Evolutionary conservation across 2,888 invertebrate species (phyloP), one percentile per base, ranked within the genome.

Genomic region (Syrphus vitripennis): DNA sequence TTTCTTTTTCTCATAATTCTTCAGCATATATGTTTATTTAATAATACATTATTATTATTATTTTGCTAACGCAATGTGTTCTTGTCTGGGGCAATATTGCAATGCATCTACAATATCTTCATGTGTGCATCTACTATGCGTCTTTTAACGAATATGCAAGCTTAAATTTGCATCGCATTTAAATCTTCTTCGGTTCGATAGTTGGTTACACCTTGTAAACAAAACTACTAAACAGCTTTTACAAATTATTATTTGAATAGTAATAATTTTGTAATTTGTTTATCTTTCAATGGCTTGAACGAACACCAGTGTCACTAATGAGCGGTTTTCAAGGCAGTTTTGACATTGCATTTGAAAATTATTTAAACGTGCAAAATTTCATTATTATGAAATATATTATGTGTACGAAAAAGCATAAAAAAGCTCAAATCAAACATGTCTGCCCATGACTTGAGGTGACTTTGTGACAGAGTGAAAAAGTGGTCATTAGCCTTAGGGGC

Each of bases 201-300:
- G 31, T 6, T 48, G 10, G 48, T 34, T 70, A 19, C 61, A 55
- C 53, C 69, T 55, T 65, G 72, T 48, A 48, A 26, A 72, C 57
- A 57, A 65, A 71, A 67, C 70, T 16, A 70, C 45, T 29, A 55
- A 19, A 42, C 19, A 34, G 19, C 16, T 10, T 81, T 76, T 81
- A 55, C 29, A 48, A 69, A 65, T 48, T n/a, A n/a, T n/a, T n/a
- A n/a, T n/a, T 82, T 50, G 40, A 26, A 50, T 45, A 50, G 26
- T 63, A 76, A 63, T 76, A n/a, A n/a, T 71, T 70, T 69, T 45
- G 45, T 61, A 53, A 76, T 71, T 82, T 61, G 65, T 40, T 57
- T 40, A 71, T 71, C 55, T 71, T 67, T 59, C 57, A 40, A 48
- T 75, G 42, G 61, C 19, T 53, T 37, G 19, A 63, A 65, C 53